Conservation (phyloP, 1,140 invertebrate genomes). For the Drosophila miranda region DNA sequence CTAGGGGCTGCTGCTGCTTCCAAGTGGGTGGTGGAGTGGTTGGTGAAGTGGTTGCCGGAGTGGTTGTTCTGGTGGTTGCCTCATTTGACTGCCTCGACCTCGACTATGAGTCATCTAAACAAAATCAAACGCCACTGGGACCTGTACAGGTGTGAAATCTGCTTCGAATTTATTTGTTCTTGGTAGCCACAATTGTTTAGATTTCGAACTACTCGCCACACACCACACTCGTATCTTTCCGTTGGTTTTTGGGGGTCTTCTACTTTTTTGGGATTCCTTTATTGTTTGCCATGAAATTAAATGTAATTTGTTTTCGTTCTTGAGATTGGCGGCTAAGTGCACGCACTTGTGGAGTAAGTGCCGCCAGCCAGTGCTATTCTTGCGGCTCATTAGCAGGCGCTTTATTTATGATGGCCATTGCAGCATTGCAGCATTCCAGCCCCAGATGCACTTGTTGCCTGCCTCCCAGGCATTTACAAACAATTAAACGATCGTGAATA, state of each 20-base stretch:
- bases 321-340: slow-evolving; percentile 66
- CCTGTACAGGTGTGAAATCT: slow-evolving; percentile 59
- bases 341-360: slow-evolving; percentile 67
- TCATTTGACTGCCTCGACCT: slow-evolving; percentile 23
- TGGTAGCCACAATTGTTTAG: slow-evolving; percentile 48
- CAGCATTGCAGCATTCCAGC: slow-evolving; percentile 35
- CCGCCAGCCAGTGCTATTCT: slow-evolving; percentile 38
- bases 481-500: slow-evolving; percentile 45
- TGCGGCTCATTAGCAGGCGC: slow-evolving; percentile 59
- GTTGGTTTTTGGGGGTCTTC: slow-evolving; percentile 25
- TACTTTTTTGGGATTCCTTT: slow-evolving; percentile 19
- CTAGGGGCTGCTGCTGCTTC: no score
- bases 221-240: slow-evolving; percentile 34
- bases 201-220: slow-evolving; percentile 51
- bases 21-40: slow-evolving; percentile 33
- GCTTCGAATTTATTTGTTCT: slow-evolving; percentile 54
- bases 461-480: slow-evolving; percentile 34
- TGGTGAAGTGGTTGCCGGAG: background rate
- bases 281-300: slow-evolving; percentile 57
- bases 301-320: slow-evolving; percentile 63
- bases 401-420: slow-evolving; percentile 65
- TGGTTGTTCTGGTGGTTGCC: slow-evolving; percentile 8
- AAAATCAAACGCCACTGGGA: slow-evolving; percentile 50
- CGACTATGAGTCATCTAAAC: slow-evolving; percentile 71
- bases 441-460: slow-evolving; percentile 66